phyloP scores from a whole-genome alignment of 2,113 vertebrate species.

The Shinisaurus crocodilurus region DNA sequence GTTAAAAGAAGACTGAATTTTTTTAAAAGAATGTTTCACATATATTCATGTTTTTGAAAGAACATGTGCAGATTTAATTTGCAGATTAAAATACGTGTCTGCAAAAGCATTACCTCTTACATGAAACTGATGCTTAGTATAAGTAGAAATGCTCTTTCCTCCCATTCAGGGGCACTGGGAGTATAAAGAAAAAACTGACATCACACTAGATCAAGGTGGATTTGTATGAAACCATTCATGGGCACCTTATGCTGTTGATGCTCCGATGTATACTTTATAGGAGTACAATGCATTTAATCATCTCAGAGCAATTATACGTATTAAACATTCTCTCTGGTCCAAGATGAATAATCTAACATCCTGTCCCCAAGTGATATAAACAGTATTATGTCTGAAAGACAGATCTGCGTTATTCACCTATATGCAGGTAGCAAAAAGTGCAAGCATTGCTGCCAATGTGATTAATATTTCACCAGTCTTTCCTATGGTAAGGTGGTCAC shows the following conservation, averaged over 20 bases:
- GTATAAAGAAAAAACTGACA: not conserved
- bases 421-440: constrained; percentile 13
- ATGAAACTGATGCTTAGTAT: not conserved
- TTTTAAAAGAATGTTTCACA: not conserved
- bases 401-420: constrained; percentile 52
- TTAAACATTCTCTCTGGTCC: not conserved
- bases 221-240: not conserved
- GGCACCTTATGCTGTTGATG: accelerated
- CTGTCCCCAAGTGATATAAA: constrained; percentile 39
- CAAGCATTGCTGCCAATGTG: constrained; percentile 45
- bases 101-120: not conserved
- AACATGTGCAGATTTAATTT: no score
- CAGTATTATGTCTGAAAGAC: constrained; percentile 41
- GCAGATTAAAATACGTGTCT: not conserved
- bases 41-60: not conserved
- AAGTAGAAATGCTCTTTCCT: not conserved
- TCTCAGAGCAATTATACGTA: not conserved
- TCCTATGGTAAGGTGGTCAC: constrained; percentile 40
- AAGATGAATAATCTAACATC: constrained; percentile 19
- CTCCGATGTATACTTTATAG: not conserved
- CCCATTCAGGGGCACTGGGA: not conserved
- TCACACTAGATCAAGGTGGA: not conserved
- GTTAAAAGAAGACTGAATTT: not conserved
- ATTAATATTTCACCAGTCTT: constrained; percentile 35
- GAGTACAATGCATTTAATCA: not conserved